Base-by-base conservation (phyloP, 2,797 vertebrate genomes). In the Danio tinwini region DNA sequence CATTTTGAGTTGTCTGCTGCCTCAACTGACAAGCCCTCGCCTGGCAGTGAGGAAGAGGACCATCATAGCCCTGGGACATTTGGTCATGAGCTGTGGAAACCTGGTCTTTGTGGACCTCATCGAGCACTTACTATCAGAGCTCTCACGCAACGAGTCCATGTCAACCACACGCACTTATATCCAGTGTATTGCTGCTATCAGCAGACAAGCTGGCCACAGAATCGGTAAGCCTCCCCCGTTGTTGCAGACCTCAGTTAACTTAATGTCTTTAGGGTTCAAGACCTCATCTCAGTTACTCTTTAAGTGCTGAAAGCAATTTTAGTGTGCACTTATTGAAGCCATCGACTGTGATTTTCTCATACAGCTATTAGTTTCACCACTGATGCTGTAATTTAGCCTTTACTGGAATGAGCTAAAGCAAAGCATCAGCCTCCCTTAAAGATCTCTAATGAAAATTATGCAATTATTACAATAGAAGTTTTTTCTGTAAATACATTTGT, bases 161-260 rank as follows among this genome's bases (percentile, higher is more conserved):
- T 99, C 98, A 75, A 99, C 97, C 87, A 99, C 98, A 81, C 95
- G 98, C 85, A 99, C 98, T 69, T 99, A 99, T 91, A 99, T 99
- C 92, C 98, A 99, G 74, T 98, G 98, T 90, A 98, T 98, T 82
- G 98, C 98, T 71, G 98, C 98, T 92, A 99, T 99, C 93, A 99
- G 98, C 94, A 93, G 98, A 81, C 98, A 99, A 94, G 98, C 98
- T 5, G 98, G 98, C 84, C 98, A 99, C 85, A 89, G 98, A 88
- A 98, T 99, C 86, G 98, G 98, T 99, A 94, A 96, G 95, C 80
- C 53, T 71, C 39, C 40, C 47, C 37, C 1, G 3, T 78, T 50
- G 45, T 50, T 78, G 14, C n/a, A 50, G 29, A 78, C 44, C 53
- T 69, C 44, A 49, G 63, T 69, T 78, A 76, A 76, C 61, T 53